Conservation (phyloP, 2,797 vertebrate genomes). For the Trematomus bernacchii region DNA sequence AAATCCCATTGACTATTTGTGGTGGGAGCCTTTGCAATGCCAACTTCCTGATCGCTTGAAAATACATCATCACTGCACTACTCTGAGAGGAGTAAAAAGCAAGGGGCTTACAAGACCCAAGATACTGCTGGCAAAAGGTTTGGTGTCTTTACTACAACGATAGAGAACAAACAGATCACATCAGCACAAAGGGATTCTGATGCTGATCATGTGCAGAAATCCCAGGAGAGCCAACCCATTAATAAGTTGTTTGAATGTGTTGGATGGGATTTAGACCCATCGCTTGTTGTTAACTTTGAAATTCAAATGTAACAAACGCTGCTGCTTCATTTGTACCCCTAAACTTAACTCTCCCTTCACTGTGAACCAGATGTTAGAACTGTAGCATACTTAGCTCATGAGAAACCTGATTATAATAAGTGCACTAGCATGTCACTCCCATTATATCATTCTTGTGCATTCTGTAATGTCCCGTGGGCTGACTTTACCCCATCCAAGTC, state of each 20-base stretch:
- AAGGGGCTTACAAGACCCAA: background rate
- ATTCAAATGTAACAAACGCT: background rate
- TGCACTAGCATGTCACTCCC: conserved; percentile 61
- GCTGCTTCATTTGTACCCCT: background rate
- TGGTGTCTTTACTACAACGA: background rate
- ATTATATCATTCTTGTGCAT: conserved; percentile 64
- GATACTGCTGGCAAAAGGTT: background rate
- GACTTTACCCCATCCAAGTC: conserved; percentile 50
- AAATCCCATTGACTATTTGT: too few species aligned
- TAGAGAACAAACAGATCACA: background rate
- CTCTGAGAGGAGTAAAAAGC: too few species aligned
- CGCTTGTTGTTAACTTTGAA: background rate
- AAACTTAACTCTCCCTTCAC: background rate
- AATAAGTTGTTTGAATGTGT: background rate
- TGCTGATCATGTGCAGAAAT: background rate
- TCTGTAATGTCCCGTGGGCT: conserved; percentile 67
- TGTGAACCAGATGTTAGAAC: conserved; percentile 20
- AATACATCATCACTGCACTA: too few species aligned
- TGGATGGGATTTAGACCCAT: background rate
- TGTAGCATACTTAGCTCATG: conserved; percentile 32
- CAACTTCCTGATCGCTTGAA: too few species aligned
- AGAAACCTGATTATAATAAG: conserved; percentile 76
- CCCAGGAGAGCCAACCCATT: background rate
- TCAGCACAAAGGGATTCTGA: background rate
- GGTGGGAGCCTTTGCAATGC: too few species aligned